Evolutionary conservation across 2,888 invertebrate genomes (phyloP).

Genomic region (Dioctria linearis): DNA sequence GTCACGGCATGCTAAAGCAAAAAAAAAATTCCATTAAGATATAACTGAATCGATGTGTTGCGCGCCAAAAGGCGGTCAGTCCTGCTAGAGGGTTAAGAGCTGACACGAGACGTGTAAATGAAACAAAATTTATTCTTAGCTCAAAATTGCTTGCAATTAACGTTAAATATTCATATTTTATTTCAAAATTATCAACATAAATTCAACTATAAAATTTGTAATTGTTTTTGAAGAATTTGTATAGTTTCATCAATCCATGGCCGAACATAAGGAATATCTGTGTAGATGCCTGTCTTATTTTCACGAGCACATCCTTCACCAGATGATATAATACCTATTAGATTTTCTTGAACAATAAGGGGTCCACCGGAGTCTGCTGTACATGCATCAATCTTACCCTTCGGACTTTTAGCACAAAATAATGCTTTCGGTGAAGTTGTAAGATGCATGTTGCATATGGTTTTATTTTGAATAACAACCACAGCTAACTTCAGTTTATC

Average conservation of each 20-base stretch:
- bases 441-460: not conserved
- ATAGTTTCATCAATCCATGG: not conserved
- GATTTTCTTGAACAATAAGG: not conserved
- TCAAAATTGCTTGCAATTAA: no score
- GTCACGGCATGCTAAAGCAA: no score
- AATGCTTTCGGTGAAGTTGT: not conserved
- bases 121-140: no score
- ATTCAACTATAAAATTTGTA: no score
- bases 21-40: no score
- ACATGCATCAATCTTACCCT: conserved; percentile 2
- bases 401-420: not conserved
- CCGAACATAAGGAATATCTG: not conserved
- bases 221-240: not conserved
- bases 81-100: no score
- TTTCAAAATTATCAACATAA: no score
- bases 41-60: no score
- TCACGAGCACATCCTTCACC: conserved; percentile 6
- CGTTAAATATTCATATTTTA: no score
- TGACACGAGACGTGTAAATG: no score
- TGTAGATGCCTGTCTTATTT: not conserved
- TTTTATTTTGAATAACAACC: not conserved
- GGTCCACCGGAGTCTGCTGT: conserved; percentile 10
- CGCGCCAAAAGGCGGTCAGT: no score
- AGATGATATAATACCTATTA: not conserved
- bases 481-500: not conserved